phyloP scores from a whole-genome alignment of 2,113 vertebrate genomes.

The Petroica traversi region DNA sequence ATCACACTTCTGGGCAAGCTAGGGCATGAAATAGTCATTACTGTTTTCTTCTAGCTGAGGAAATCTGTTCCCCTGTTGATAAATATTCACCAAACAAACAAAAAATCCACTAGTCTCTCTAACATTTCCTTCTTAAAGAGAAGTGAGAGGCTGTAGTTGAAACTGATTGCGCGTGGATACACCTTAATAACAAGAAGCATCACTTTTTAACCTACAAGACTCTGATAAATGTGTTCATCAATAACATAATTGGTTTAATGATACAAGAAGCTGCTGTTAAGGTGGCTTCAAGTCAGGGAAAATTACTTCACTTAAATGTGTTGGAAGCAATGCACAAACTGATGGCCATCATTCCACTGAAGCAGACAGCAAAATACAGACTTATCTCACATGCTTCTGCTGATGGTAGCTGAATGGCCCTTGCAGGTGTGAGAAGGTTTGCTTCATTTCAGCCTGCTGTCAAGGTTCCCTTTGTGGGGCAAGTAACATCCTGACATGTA shows the following conservation, averaged over 20 bases:
- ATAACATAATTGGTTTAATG: not conserved
- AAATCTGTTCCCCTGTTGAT: not conserved
- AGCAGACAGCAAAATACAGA: accelerated
- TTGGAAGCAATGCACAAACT: accelerated
- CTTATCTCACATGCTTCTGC: accelerated
- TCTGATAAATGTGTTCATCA: not conserved
- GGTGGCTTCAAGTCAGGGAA: not conserved
- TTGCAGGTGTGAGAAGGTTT: accelerated
- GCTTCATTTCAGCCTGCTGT: accelerated
- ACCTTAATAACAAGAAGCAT: not conserved
- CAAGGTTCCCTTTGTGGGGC: accelerated
- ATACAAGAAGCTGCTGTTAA: not conserved
- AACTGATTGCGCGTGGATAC: not conserved
- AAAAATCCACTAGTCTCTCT: not conserved
- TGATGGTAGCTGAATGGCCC: accelerated
- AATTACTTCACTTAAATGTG: accelerated
- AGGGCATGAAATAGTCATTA: slow-evolving; percentile 17
- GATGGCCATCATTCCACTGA: not conserved
- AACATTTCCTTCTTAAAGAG: slow-evolving; percentile 1
- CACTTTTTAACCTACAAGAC: not conserved
- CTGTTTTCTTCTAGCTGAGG: not conserved
- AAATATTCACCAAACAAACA: not conserved
- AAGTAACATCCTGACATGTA: accelerated
- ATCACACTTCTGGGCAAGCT: slow-evolving; percentile 16
- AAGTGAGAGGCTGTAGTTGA: not conserved